These are phyloP conservation scores for Caenorhabditis virilis DNA, from an alignment of 2,888 invertebrate species.

Conservation along the genomic window DNA sequence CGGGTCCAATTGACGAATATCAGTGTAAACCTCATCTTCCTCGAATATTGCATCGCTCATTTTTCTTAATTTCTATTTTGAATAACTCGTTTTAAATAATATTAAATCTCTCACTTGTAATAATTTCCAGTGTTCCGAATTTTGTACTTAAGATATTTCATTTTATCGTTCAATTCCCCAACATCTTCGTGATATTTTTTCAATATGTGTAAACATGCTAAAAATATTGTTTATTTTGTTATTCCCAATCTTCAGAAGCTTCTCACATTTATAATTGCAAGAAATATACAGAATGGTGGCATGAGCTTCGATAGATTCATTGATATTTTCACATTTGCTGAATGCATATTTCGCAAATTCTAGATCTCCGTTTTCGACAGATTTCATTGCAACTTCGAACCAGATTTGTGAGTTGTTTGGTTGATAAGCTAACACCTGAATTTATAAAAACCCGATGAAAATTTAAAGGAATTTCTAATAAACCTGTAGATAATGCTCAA, in stretches of 20 bases:
- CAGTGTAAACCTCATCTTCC: slow-evolving; percentile 37
- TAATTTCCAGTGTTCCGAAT: slow-evolving; percentile 33
- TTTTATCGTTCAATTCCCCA: slow-evolving; percentile 25
- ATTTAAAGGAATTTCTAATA: background rate
- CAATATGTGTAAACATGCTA: slow-evolving; percentile 10
- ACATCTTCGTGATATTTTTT: slow-evolving; percentile 24
- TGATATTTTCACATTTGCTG: slow-evolving; percentile 23
- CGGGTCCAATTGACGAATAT: slow-evolving; percentile 11
- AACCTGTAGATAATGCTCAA: slow-evolving; percentile 45
- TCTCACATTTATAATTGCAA: slow-evolving; percentile 31
- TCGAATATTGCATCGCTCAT: slow-evolving; percentile 38
- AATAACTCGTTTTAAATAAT: background rate
- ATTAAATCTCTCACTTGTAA: slow-evolving; percentile 17
- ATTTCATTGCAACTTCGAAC: slow-evolving; percentile 37
- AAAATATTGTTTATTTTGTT: background rate
- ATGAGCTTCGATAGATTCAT: slow-evolving; percentile 33
- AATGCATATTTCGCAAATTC: slow-evolving; percentile 38
- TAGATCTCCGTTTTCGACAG: slow-evolving; percentile 37
- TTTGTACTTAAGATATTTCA: slow-evolving; percentile 34
- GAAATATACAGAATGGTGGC: slow-evolving; percentile 31
- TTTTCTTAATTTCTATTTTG: slow-evolving; percentile 11
- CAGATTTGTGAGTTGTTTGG: slow-evolving; percentile 42
- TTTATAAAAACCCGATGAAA: background rate
- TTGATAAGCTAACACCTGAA: slow-evolving; percentile 32
- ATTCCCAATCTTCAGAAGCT: background rate